Evolutionary conservation across 2,113 vertebrate species (phyloP), one percentile per base, ranked within the genome.

Genomic region (Plectropomus leopardus): DNA sequence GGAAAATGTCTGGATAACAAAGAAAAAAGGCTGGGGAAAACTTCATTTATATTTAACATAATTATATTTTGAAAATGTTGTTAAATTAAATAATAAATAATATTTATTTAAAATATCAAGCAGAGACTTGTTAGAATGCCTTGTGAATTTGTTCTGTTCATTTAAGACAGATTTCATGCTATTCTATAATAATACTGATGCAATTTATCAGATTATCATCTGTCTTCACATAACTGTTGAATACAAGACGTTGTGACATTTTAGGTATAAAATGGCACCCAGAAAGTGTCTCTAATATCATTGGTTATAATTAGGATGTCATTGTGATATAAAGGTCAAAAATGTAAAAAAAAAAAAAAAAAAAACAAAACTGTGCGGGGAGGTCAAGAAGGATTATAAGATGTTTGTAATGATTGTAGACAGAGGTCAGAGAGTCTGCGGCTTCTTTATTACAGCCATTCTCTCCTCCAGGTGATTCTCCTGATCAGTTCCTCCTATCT

Each of bases 401-500:
- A 13, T 67, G 26, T 77, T 57, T 80, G 58, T 24, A 47, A 75
- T 66, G 4, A 74, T 58, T 60, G 42, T 44, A n/a, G 26, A 64
- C 54, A 9, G 58, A 86, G 30, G 58, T 32, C 42, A 59, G 19
- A 8, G 17, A 51, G 64, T 58, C 8, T 21, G 32, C 11, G 42
- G 71, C 19, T 51, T 78, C 7, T 76, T 59, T 36, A 60, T 65
- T 84, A 13, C n/a, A 23, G 19, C 24, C 26, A 40, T 26, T 84
- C 64, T 13, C 36, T 67, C 55, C 30, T 23, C 50, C 11, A 30
- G 28, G 50, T 26, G 60, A 66, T 82, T 64, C 83, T 68, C 48
- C 61, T 80, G 78, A 90, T 76, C 63, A 60, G 28, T 61, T 86
- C 26, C 30, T 83, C 51, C n/a, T 28, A 32, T 73, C 72, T 34